These are phyloP conservation scores for Salticus scenicus DNA, from an alignment of 2,888 invertebrate genomes.

Conservation along the genomic window DNA sequence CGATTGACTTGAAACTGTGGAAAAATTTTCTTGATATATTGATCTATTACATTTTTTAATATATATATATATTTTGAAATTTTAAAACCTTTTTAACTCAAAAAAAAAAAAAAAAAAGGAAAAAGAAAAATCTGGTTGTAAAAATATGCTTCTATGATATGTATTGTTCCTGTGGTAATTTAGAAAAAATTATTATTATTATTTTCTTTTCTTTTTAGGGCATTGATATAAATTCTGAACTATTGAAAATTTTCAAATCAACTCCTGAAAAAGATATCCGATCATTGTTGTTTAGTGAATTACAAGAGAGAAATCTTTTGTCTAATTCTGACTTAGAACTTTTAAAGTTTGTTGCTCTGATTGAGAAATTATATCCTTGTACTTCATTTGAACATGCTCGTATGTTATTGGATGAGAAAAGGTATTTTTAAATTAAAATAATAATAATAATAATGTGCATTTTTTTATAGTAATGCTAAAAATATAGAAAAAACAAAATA, in stretches of 20 bases:
- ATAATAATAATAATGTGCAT: too few species aligned
- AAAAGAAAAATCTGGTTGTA: too few species aligned
- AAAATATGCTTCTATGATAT: too few species aligned
- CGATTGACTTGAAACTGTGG: too few species aligned
- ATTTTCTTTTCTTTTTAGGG: slow-evolving; percentile 42
- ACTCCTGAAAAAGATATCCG: slow-evolving; percentile 59
- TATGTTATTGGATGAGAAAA: slow-evolving; percentile 42
- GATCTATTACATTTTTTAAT: too few species aligned
- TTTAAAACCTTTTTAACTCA: too few species aligned
- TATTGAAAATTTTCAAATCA: slow-evolving; percentile 44
- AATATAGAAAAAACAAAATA: too few species aligned
- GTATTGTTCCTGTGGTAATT: not conserved
- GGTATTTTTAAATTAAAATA: slow-evolving; percentile 26
- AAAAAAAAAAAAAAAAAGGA: too few species aligned
- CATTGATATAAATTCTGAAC: slow-evolving; percentile 34
- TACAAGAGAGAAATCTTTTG: slow-evolving; percentile 23
- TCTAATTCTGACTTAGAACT: slow-evolving; percentile 1
- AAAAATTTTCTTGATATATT: too few species aligned
- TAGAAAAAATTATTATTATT: not conserved
- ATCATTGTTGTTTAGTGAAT: slow-evolving; percentile 22
- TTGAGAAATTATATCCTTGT: slow-evolving; percentile 59
- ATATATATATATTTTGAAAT: too few species aligned
- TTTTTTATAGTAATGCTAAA: too few species aligned
- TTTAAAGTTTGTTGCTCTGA: slow-evolving; percentile 35
- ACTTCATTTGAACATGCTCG: slow-evolving; percentile 63